These are phyloP conservation scores for Palloptera scutellata DNA, from an alignment of 2,888 invertebrate species.

Conservation along the genomic window DNA sequence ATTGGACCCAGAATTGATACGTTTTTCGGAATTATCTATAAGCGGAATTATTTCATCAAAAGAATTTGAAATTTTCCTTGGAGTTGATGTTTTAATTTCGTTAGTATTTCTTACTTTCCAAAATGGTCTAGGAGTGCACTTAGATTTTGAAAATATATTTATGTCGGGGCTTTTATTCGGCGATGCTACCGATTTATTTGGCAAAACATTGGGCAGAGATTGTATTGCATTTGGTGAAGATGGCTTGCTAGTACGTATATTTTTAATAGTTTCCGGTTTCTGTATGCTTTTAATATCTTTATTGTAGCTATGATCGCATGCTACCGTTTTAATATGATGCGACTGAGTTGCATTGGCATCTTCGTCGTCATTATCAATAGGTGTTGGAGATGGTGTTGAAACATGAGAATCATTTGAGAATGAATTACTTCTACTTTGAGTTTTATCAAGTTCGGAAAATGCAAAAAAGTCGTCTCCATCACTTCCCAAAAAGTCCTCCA, in stretches of 20 bases:
- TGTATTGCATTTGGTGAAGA: not conserved
- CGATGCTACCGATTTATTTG: not conserved
- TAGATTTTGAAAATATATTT: slow-evolving; percentile 13
- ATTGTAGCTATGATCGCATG: slow-evolving; percentile 28
- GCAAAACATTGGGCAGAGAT: not conserved
- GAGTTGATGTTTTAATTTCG: slow-evolving; percentile 13
- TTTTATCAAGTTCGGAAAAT: slow-evolving; percentile 27
- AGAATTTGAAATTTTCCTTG: slow-evolving; percentile 4
- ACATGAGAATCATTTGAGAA: slow-evolving; percentile 19
- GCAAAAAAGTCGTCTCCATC: slow-evolving; percentile 25
- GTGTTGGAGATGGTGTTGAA: slow-evolving; percentile 4
- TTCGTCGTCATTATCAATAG: slow-evolving; percentile 2
- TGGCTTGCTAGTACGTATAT: not conserved
- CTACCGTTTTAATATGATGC: slow-evolving; percentile 16
- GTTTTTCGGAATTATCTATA: not conserved
- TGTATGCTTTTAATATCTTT: slow-evolving; percentile 13
- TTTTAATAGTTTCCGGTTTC: not conserved
- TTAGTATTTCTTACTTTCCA: slow-evolving; percentile 22
- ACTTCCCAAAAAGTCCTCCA: slow-evolving; percentile 20
- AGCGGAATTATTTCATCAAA: not conserved
- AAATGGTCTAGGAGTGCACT: slow-evolving; percentile 15
- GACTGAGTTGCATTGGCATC: not conserved
- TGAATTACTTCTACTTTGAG: slow-evolving; percentile 25
- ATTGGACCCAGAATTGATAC: not conserved
- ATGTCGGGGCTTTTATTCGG: slow-evolving; percentile 7